phyloP scores from a whole-genome alignment of 2,797 vertebrate species.

The Centroberyx gerrardi region DNA sequence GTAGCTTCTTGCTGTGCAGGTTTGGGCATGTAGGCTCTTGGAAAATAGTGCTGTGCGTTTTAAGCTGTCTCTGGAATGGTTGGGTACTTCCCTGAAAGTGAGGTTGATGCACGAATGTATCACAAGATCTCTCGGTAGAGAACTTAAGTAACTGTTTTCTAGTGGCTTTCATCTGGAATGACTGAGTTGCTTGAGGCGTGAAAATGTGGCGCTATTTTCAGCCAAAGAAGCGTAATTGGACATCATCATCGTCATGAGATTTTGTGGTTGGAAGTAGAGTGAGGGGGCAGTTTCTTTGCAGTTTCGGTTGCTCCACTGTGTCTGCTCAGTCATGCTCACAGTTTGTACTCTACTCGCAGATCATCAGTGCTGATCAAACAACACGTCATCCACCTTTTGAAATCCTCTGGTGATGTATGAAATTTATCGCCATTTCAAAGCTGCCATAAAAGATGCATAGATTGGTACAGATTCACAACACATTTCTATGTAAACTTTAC shows the following conservation, averaged over 20 bases:
- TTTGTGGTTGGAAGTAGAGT: conserved; percentile 37
- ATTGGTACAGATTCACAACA: no score
- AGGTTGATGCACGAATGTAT: neutral
- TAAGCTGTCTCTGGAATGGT: conserved; percentile 30
- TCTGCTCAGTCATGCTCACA: conserved; percentile 27
- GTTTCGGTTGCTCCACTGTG: conserved; percentile 45
- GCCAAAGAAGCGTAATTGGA: conserved; percentile 19
- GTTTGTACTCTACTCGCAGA: conserved; percentile 17
- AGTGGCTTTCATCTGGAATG: conserved; percentile 40
- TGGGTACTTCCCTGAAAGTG: neutral
- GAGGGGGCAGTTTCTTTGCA: conserved; percentile 25
- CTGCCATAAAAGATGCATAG: conserved; percentile 2
- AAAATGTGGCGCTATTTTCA: conserved; percentile 31
- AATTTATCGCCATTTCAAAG: neutral
- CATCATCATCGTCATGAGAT: conserved; percentile 9
- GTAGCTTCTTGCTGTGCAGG: conserved; percentile 38
- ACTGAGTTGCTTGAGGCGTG: conserved; percentile 41
- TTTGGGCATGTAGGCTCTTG: conserved; percentile 56
- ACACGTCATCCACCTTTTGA: conserved; percentile 8
- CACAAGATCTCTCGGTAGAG: neutral
- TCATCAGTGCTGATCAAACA: conserved; percentile 4
- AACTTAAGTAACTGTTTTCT: neutral
- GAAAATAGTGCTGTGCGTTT: conserved; percentile 34
- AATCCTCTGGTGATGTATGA: neutral
- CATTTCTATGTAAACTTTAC: neutral